Conservation (phyloP, 2,888 invertebrate genomes). For the Antheraea yamamai region DNA sequence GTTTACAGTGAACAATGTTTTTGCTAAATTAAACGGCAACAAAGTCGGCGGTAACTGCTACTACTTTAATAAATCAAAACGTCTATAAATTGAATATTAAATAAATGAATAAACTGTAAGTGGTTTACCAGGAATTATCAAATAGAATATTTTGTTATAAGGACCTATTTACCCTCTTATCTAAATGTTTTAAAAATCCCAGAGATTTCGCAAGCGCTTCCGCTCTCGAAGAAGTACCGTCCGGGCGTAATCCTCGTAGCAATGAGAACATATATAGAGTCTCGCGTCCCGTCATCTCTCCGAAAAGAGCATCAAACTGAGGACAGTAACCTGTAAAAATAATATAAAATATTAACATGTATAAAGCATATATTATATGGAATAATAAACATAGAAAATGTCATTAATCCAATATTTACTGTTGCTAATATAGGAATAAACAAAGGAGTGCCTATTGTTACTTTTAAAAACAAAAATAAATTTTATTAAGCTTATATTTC, state of each 20-base stretch:
- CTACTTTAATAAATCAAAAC: too few relatives aligned
- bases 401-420: too few relatives aligned
- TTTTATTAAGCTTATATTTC: neutral
- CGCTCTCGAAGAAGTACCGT: slow-evolving; percentile 42
- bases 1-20: too few relatives aligned
- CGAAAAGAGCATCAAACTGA: slow-evolving; percentile 88
- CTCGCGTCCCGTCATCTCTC: slow-evolving; percentile 87
- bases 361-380: neutral
- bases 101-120: too few relatives aligned
- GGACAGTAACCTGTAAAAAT: slow-evolving; percentile 85
- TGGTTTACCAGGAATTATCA: too few relatives aligned
- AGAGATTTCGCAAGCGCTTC: slow-evolving; percentile 77
- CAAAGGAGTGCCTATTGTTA: too few relatives aligned
- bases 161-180: slow-evolving; percentile 8
- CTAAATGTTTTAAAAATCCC: slow-evolving; percentile 82
- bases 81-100: too few relatives aligned
- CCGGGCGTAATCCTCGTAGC: slow-evolving; percentile 83
- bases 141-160: neutral
- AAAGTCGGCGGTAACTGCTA: too few relatives aligned
- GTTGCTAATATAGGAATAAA: too few relatives aligned
- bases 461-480: too few relatives aligned
- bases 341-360: neutral
- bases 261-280: slow-evolving; percentile 85
- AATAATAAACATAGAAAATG: neutral
- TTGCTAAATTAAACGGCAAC: too few relatives aligned